phyloP scores from a whole-genome alignment of 1,140 invertebrate genomes.

The Parasteatoda tepidariorum region DNA sequence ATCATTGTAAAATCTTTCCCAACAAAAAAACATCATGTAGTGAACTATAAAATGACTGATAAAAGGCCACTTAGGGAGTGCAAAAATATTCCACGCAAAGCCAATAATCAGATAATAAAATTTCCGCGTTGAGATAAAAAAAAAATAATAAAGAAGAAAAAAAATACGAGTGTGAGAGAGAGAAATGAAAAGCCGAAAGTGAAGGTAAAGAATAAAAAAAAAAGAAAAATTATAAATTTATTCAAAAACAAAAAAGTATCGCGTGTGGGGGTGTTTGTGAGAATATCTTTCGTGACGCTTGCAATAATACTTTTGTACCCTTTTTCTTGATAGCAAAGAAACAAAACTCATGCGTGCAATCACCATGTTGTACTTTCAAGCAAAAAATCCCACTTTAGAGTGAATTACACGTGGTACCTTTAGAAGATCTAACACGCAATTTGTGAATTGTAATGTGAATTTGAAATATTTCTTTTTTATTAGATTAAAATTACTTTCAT shows the following conservation, averaged over 20 bases:
- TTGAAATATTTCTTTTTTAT: background rate
- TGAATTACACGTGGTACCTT: conserved; percentile 25
- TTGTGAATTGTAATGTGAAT: background rate
- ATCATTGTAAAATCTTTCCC: conserved; percentile 7
- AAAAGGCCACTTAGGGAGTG: no score
- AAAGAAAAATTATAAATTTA: background rate
- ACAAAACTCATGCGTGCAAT: conserved; percentile 30
- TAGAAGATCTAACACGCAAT: background rate
- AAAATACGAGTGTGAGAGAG: background rate
- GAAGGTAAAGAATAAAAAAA: background rate
- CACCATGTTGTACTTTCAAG: conserved; percentile 1
- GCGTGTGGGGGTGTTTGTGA: conserved; percentile 5
- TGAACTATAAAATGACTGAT: no score
- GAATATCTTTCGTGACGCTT: conserved; percentile 6
- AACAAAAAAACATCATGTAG: no score
- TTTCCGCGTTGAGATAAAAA: background rate
- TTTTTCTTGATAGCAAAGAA: background rate
- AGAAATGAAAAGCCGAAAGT: background rate
- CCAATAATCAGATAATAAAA: conserved; percentile 17
- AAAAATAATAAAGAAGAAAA: background rate
- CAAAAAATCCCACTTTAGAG: conserved; percentile 42
- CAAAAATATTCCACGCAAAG: no score
- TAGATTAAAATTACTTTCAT: background rate
- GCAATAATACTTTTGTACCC: conserved; percentile 42
- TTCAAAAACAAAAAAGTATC: conserved; percentile 22